A percentile compares a stretch with the other conserved stretches of the same genome.
phyloP scores from a whole-genome alignment of 2,113 vertebrate genomes.

The Sus scrofa region DNA sequence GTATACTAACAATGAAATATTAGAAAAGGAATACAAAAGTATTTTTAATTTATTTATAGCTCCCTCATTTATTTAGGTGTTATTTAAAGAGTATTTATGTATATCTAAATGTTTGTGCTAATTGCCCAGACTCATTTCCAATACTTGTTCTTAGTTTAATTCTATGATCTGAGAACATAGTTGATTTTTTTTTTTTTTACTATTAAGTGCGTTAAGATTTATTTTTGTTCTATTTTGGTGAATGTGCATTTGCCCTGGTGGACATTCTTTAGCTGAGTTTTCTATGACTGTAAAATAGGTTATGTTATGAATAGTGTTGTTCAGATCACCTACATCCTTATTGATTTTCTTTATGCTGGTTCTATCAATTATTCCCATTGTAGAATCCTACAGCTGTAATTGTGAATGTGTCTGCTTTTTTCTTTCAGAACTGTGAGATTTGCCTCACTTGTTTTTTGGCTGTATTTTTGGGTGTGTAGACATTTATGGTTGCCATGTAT shows the following conservation, averaged over 20 bases:
- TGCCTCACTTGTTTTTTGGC: not conserved
- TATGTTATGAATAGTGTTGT: not conserved
- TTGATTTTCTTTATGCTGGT: not conserved
- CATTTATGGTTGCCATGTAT: not conserved
- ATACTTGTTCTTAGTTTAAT: not conserved
- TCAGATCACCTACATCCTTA: not conserved
- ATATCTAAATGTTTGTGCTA: not conserved
- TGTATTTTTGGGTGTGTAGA: not conserved
- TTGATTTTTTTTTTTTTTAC: not conserved
- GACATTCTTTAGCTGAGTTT: not conserved
- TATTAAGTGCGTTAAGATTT: not conserved
- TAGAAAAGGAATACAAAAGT: too few relatives aligned
- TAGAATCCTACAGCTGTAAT: not conserved
- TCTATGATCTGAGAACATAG: not conserved
- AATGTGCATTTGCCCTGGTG: not conserved
- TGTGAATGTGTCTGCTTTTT: not conserved
- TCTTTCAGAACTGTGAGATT: not conserved
- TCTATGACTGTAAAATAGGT: not conserved
- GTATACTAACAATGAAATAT: too few relatives aligned
- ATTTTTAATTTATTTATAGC: not conserved
- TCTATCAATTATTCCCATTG: not conserved
- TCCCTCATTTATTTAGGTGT: not conserved
- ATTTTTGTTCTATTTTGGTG: not conserved
- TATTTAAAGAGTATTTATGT: not conserved
- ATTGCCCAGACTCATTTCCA: not conserved